Evolutionary conservation across 2,797 vertebrate genomes (phyloP).

Genomic region (Anguilla pacifica): DNA sequence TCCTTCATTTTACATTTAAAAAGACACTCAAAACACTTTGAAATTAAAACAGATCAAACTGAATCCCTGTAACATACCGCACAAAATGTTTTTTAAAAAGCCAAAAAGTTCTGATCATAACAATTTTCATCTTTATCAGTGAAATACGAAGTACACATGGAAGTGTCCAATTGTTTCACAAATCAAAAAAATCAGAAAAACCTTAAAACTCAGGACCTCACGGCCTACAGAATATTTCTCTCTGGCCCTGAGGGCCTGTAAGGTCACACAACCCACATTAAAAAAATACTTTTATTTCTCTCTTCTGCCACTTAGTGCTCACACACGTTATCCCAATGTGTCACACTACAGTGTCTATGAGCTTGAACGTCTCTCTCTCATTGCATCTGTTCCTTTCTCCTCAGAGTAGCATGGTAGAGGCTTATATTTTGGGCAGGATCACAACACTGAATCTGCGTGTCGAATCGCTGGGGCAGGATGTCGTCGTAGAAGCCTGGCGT

Average conservation of each 20-base stretch:
- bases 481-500: conserved; percentile 74
- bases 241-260: not conserved
- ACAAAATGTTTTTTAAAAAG: conserved; percentile 18
- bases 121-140: not conserved
- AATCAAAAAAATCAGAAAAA: not conserved
- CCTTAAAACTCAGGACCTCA: not conserved
- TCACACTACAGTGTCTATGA: too few relatives aligned
- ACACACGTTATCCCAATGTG: too few relatives aligned
- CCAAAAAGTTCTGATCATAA: too few relatives aligned
- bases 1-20: conserved; percentile 14
- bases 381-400: conserved; percentile 22
- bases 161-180: not conserved
- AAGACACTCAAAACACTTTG: not conserved
- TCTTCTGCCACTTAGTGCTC: not conserved
- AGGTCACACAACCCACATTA: not conserved
- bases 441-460: conserved; percentile 66
- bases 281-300: not conserved
- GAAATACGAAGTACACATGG: not conserved
- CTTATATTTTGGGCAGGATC: conserved; percentile 75
- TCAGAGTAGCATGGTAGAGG: conserved; percentile 74
- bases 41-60: not conserved
- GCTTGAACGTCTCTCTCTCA: not conserved
- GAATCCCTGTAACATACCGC: not conserved
- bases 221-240: not conserved
- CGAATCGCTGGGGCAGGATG: conserved; percentile 71